These are phyloP conservation scores for Agrotis puta DNA, from an alignment of 2,888 invertebrate species.

Conservation along the genomic window DNA sequence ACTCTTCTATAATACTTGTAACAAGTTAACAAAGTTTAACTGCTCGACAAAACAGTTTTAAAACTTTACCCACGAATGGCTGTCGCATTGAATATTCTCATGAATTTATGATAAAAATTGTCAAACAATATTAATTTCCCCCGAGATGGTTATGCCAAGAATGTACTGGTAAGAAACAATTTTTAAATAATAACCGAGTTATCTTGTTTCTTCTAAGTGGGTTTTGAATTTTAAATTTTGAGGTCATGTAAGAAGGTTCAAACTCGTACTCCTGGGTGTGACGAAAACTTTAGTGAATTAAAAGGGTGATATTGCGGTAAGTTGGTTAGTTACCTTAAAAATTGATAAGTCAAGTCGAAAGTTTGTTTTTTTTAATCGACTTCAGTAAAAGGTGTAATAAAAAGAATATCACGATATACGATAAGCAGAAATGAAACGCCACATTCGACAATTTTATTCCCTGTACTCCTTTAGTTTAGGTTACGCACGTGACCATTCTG, in stretches of 20 bases:
- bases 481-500: too few species aligned
- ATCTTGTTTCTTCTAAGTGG: constrained; percentile 24
- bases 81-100: constrained; percentile 22
- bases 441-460: too few species aligned
- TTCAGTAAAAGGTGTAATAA: too few species aligned
- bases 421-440: too few species aligned
- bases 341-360: background rate
- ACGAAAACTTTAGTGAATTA: constrained; percentile 9
- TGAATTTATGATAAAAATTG: constrained; percentile 18
- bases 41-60: constrained; percentile 20
- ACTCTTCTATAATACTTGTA: background rate
- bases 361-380: too few species aligned
- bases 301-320: background rate
- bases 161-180: constrained; percentile 16
- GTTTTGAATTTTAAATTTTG: constrained; percentile 31
- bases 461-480: too few species aligned
- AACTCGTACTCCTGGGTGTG: constrained; percentile 20
- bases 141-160: constrained; percentile 21
- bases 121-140: constrained; percentile 49
- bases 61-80: background rate
- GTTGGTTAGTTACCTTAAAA: background rate
- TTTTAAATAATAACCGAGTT: constrained; percentile 29
- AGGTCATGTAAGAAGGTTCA: background rate
- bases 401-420: too few species aligned
- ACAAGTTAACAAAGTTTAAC: constrained; percentile 7